These are phyloP conservation scores for Hypsopygia costalis DNA, from an alignment of 2,888 invertebrate genomes.

Conservation along the genomic window DNA sequence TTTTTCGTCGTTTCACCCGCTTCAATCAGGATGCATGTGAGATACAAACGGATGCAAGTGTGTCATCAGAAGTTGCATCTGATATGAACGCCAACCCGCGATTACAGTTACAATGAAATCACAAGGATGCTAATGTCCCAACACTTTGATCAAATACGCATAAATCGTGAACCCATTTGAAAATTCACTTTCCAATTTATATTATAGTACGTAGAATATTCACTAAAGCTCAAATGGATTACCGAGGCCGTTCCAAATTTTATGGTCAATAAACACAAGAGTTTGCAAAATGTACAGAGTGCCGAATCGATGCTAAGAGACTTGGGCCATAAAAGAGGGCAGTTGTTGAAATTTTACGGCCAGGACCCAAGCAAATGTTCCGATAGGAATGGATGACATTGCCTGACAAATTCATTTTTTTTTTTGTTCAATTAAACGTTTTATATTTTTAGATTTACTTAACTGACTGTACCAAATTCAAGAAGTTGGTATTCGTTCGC, in stretches of 20 bases:
- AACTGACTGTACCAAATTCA: no score
- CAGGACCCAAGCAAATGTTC: neutral
- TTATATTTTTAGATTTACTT: no score
- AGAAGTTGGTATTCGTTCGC: no score
- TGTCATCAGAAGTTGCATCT: no score
- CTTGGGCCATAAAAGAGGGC: constrained; percentile 1
- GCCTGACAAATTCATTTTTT: neutral
- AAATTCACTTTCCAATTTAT: neutral
- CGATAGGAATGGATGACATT: neutral
- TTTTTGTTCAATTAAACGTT: no score
- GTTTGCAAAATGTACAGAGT: constrained; percentile 1
- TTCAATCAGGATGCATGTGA: no score
- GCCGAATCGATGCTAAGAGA: constrained; percentile 1
- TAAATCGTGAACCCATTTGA: neutral
- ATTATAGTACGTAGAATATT: neutral
- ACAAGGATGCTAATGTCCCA: neutral
- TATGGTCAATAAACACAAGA: constrained; percentile 4
- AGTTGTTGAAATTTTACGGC: constrained; percentile 2
- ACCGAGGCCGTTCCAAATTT: constrained; percentile 1
- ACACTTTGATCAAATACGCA: neutral
- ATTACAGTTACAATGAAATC: no score
- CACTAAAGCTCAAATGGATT: neutral
- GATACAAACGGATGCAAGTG: no score
- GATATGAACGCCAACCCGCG: no score
- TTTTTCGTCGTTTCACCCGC: no score